Base-by-base conservation (phyloP, 2,113 vertebrate species). In the Pseudolaguvia tuberculata region DNA sequence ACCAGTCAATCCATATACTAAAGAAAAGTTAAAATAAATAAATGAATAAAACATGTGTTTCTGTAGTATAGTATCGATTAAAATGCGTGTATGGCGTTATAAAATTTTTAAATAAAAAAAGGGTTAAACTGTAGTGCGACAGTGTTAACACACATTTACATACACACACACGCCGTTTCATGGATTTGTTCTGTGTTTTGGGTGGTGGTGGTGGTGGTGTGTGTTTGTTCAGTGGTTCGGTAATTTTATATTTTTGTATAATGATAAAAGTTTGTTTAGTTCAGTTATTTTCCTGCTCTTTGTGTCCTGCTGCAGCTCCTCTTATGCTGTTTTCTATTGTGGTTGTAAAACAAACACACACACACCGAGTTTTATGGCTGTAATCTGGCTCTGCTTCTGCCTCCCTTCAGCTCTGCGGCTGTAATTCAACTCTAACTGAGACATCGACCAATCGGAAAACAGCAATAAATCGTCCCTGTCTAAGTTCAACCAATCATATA, bases 361-460 rank as follows among this genome's bases (percentile, higher is more conserved):
- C 62, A 65, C 21, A 48, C 42, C 25, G 21, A 66, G 42, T 66
- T 66, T 66, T 66, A 66, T 66, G 63, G 21, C 45, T 66, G 63
- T 48, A 66, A 66, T 66, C 63, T 66, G 65, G 72, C 79, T 62
- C 76, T 68, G 76, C 75, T 80, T 80, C 84, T 85, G 80, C 78
- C 76, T 81, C 83, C 81, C 78, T 81, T 83, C 80, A 82, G 73
- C 68, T 71, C 78, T 53, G 72, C 57, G 71, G 76, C 78, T 45
- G 70, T 83, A 85, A 85, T 70, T 85, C 78, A 85, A 71, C 73
- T 80, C 80, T 80, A 82, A 83, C 78, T 50, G 76, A 73, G 73
- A 72, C 52, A 65, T 72, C 58, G 47, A 47, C 82, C 71, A 85
- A 83, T 85, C 82, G 70, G 68, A 65, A 57, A 21, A n/a, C 55